Conservation (phyloP, 53 echinoderm and acorn worm species). For the Actinopyga echinites region DNA sequence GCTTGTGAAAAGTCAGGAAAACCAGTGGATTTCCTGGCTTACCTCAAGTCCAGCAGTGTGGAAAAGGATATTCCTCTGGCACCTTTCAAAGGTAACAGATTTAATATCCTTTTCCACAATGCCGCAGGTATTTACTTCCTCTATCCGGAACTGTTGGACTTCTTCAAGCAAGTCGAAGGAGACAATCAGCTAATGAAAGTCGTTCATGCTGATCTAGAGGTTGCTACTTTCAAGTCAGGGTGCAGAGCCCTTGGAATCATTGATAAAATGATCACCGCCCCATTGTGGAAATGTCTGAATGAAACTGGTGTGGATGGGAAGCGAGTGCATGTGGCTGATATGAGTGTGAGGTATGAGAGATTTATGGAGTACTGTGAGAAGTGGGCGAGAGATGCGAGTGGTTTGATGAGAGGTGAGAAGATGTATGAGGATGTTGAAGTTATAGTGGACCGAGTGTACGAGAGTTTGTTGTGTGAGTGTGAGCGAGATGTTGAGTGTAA, state of each 20-base stretch:
- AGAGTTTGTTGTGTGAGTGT: constrained; percentile 38
- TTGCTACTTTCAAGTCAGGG: background rate
- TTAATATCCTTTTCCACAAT: constrained; percentile 56
- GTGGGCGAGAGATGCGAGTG: constrained; percentile 41
- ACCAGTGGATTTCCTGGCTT: constrained; percentile 51
- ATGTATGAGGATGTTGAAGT: constrained; percentile 57
- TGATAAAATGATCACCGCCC: constrained; percentile 45
- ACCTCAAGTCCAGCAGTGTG: background rate
- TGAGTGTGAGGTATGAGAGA: constrained; percentile 52
- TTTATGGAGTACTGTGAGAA: constrained; percentile 40
- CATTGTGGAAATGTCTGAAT: constrained; percentile 45
- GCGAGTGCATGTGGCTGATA: constrained; percentile 36
- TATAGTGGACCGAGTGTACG: constrained; percentile 24
- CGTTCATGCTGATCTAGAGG: background rate
- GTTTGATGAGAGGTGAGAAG: constrained; percentile 45
- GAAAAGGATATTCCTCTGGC: constrained; percentile 13
- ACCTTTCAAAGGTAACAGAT: constrained; percentile 41
- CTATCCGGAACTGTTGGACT: background rate
- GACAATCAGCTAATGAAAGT: background rate
- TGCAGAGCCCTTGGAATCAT: constrained; percentile 9
- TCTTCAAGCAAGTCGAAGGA: constrained; percentile 37
- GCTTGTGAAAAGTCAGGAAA: constrained; percentile 62
- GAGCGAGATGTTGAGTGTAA: constrained; percentile 39
- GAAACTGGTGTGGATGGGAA: background rate
- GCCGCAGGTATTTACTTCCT: constrained; percentile 41